Evolutionary conservation across 1,140 invertebrate species (phyloP), one percentile per base, ranked within the genome.

Genomic region (Drosophila burlai): DNA sequence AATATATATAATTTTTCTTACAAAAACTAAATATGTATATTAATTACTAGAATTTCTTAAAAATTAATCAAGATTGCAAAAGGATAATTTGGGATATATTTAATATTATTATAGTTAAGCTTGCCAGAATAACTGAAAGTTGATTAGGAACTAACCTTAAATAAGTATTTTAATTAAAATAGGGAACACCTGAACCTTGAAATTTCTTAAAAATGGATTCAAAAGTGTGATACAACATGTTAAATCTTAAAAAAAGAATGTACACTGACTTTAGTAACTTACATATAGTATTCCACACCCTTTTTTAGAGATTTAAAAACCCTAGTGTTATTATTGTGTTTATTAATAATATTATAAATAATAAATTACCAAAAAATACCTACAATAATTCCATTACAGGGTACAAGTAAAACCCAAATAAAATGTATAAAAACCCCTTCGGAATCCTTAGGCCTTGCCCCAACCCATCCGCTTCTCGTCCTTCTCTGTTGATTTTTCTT

Each of bases 401-500:
- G 62, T 43, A 43, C 0, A 24, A 0, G 9, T 34, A 1, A 34
- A 10, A 34, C 5, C 4, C 4, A 43, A 43, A 8, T 59, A 40
- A 43, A 24, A 13, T 24, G 1, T 34, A 31, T 34, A 31, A 24
- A 26, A 31, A 24, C n/a, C 9, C 36, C 55, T 16, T 15, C 10
- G 5, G 8, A 61, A 11, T 72, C 24, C 24, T 40, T 40, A 57
- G 54, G n/a, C 34, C 24, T 34, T 40, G 15, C 31, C 21, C 11
- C 49, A 54, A 36, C 36, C 21, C 21, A 26, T 49, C 36, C 43
- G 3, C 45, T 29, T 18, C 59, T 69, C 43, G 76, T 60, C 71
- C 77, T 79, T 84, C 80, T 84, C 75, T 92, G 91, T 92, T 92
- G 91, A 92, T 92, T 91, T 92, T 92, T 92, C 81, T 92, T 92